Conservation (phyloP, 2,797 vertebrate species). For the Ceyx erithaca region DNA sequence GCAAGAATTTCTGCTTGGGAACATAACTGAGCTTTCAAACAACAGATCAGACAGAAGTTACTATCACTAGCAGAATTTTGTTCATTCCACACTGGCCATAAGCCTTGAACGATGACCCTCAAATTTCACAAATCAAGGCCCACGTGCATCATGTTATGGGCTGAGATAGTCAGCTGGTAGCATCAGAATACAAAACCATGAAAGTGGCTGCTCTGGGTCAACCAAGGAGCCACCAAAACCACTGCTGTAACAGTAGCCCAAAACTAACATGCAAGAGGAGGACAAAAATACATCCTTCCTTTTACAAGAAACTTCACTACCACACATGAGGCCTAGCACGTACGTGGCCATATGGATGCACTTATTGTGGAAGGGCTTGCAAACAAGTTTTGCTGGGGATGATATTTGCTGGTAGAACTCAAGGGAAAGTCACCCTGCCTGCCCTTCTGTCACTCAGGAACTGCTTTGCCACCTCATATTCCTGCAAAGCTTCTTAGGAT, state of each 20-base stretch:
- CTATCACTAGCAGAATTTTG: not conserved
- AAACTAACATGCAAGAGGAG: not conserved
- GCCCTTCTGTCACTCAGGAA: not conserved
- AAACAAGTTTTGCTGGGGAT: not conserved
- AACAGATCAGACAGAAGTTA: constrained; percentile 7
- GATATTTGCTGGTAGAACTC: not conserved
- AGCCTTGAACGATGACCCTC: not conserved
- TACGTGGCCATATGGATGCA: not conserved
- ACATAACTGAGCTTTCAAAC: not conserved
- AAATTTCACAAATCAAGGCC: constrained; percentile 1
- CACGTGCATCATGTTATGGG: not conserved
- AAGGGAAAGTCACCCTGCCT: not conserved
- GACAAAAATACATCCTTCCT: not conserved
- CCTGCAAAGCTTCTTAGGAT: not conserved
- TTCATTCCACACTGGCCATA: not conserved
- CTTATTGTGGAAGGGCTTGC: not conserved
- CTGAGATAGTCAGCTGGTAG: not conserved
- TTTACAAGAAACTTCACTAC: not conserved
- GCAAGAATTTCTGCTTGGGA: constrained; percentile 13
- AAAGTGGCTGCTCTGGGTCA: not conserved
- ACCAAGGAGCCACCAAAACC: not conserved
- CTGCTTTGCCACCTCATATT: not conserved
- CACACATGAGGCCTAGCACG: not conserved
- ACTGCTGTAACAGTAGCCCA: not conserved
- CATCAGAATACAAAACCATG: not conserved